phyloP scores from a whole-genome alignment of 1,140 invertebrate species.

The Drosophila grimshawi region DNA sequence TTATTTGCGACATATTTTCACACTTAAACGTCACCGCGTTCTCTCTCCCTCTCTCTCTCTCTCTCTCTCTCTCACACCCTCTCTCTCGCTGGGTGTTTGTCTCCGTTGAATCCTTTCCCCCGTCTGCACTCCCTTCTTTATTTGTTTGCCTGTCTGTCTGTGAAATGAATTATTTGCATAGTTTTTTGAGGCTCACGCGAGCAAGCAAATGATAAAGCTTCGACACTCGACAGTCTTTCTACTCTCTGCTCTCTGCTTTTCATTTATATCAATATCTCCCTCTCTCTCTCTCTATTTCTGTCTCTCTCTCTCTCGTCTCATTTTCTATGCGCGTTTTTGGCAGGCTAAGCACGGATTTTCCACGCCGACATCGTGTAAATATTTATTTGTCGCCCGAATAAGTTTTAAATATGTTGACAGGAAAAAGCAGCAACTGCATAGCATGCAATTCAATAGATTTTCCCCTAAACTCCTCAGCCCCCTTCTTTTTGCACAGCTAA shows the following conservation, averaged over 20 bases:
- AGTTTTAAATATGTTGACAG: slow-evolving; percentile 71
- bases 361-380: slow-evolving; percentile 63
- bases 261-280: slow-evolving; percentile 1
- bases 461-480: not conserved
- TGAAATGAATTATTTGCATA: slow-evolving; percentile 83
- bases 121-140: slow-evolving; percentile 10
- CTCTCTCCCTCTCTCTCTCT: not conserved
- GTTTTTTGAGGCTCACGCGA: slow-evolving; percentile 57
- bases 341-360: slow-evolving; percentile 73
- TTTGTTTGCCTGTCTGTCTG: slow-evolving; percentile 64
- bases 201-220: slow-evolving; percentile 60
- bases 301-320: not conserved
- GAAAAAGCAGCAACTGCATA: slow-evolving; percentile 28
- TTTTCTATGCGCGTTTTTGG: slow-evolving; percentile 50
- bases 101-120: slow-evolving; percentile 10
- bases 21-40: slow-evolving; percentile 56
- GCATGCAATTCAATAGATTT: slow-evolving; percentile 46
- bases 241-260: not conserved
- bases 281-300: too few relatives aligned
- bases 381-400: slow-evolving; percentile 77
- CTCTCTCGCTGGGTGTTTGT: not conserved
- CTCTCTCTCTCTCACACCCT: not conserved
- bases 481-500: slow-evolving; percentile 33
- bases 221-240: slow-evolving; percentile 19
- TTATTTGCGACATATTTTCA: slow-evolving; percentile 73